Percentiles rank a stretch among this genome's conserved stretches.
phyloP scores from a whole-genome alignment of 2,113 vertebrate genomes.

The Hyperoodon ampullatus region DNA sequence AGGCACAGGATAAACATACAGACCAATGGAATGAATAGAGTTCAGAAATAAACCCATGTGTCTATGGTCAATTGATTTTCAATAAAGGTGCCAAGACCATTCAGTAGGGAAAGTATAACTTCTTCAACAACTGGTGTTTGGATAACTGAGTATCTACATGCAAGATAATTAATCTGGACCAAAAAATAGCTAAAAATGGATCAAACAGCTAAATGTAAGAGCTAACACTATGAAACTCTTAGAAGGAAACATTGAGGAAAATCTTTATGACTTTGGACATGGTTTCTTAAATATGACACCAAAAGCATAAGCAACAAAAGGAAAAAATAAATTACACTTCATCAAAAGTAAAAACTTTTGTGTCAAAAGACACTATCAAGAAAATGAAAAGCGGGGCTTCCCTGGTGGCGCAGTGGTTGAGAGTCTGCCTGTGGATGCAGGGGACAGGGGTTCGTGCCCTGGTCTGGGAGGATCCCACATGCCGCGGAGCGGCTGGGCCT shows the following conservation, averaged over 20 bases:
- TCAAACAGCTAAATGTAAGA: background rate
- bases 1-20: background rate
- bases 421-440: too few relatives aligned
- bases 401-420: too few relatives aligned
- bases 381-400: too few relatives aligned
- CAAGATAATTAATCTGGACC: background rate
- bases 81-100: background rate
- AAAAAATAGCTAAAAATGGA: background rate
- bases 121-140: background rate
- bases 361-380: too few relatives aligned
- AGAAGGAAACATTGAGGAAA: background rate
- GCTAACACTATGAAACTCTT: background rate
- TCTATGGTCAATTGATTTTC: background rate
- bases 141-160: background rate
- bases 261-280: background rate
- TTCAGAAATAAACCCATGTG: background rate
- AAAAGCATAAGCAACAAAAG: background rate
- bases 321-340: background rate
- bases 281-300: conserved; percentile 19
- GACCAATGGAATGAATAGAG: background rate
- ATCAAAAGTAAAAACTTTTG: background rate
- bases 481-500: too few relatives aligned
- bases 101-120: background rate
- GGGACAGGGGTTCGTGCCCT: too few relatives aligned
- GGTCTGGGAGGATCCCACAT: too few relatives aligned